Conservation (phyloP, 2,113 vertebrate genomes). For the Emberiza fucata region DNA sequence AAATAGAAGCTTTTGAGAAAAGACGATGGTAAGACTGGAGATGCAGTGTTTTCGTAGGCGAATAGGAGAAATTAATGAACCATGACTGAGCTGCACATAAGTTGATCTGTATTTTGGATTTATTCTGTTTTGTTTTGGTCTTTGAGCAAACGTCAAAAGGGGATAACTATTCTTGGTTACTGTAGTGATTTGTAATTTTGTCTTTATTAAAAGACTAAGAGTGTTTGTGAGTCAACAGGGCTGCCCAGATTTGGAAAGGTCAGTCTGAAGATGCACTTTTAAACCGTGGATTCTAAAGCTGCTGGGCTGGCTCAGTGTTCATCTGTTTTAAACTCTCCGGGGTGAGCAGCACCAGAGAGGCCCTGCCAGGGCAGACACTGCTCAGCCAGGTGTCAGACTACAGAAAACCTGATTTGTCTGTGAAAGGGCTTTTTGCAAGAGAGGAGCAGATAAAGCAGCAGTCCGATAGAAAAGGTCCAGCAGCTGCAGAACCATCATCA, state of each 20-base stretch:
- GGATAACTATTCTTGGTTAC: background rate
- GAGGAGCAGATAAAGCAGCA: background rate
- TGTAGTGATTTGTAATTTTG: background rate
- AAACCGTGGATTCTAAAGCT: background rate
- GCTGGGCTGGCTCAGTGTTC: background rate
- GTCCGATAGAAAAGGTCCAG: background rate
- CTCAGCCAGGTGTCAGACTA: background rate
- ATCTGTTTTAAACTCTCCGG: background rate
- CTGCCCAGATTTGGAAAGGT: background rate
- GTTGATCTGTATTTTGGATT: background rate
- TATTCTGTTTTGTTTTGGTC: background rate
- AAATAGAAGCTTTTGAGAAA: background rate
- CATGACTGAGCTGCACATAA: background rate
- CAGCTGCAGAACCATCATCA: background rate
- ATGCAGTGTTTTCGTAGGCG: background rate
- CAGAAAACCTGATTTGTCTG: background rate
- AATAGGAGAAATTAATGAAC: background rate
- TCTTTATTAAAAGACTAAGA: background rate
- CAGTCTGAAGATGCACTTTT: constrained; percentile 15
- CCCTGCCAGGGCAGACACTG: background rate
- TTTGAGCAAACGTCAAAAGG: background rate
- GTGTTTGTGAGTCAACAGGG: background rate
- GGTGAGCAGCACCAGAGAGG: background rate
- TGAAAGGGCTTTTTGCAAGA: background rate
- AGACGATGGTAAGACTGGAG: background rate